phyloP scores from a whole-genome alignment of 2,113 vertebrate species.

The Scalopus aquaticus region DNA sequence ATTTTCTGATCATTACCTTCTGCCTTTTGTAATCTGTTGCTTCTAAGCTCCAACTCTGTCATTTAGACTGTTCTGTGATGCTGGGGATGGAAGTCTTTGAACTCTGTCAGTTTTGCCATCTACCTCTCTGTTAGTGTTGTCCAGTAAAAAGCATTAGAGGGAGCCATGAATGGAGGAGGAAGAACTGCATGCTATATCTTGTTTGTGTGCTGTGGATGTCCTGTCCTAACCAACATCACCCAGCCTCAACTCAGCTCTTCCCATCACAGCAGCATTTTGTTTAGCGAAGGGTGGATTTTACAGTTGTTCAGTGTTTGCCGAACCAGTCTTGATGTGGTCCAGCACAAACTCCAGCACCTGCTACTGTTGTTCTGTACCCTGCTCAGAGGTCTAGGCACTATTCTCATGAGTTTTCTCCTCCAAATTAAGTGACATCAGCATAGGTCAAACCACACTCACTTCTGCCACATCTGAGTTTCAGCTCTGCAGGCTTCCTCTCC shows the following conservation, averaged over 20 bases:
- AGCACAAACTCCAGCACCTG: background rate
- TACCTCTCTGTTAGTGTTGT: background rate
- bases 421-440: background rate
- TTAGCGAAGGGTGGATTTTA: background rate
- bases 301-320: background rate
- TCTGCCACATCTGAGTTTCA: background rate
- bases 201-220: background rate
- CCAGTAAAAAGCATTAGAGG: background rate
- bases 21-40: background rate
- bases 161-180: background rate
- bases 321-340: background rate
- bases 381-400: background rate
- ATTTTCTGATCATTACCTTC: background rate
- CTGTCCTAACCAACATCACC: background rate
- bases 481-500: rapidly evolving
- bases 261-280: background rate
- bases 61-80: background rate
- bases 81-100: background rate
- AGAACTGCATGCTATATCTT: background rate
- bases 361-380: background rate
- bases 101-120: background rate
- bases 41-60: background rate
- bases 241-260: background rate
- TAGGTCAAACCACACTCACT: rapidly evolving
- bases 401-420: background rate